Evolutionary conservation across 2,888 invertebrate species (phyloP), one percentile per base, ranked within the genome.

Genomic region (Buathra laborator): DNA sequence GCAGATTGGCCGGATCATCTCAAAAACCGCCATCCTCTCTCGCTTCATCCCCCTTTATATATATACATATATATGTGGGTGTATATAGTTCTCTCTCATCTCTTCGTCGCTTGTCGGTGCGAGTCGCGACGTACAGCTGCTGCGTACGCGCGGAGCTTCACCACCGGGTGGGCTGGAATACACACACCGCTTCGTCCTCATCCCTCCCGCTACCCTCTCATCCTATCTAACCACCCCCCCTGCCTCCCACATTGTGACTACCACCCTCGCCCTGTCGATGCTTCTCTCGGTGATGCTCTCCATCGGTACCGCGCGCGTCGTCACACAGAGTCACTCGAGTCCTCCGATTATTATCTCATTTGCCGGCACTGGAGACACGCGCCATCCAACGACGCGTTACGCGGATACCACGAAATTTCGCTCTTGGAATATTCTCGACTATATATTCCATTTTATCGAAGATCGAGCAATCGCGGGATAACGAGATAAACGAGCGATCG

Each of bases 1-100:
- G 94, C 94, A 94, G 94, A 93, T 94, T 94, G 93, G 94, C 94
- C 92, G 93, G 94, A 94, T 94, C 94, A 94, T 94, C 94, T 94
- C 93, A 92, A 93, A 93, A 93, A 93, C 92, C 93, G 90, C 92
- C 93, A 90, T 90, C 90, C 90, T 90, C 91, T 67, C 86, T 84
- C 81, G 75, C 81, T 78, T 79, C 59, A 24, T 70, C 62, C 29
- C 74, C 66, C 67, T 59, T 43, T 29, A 19, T 53, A 19, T 19
- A 37, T 37, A 46, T 44, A 19, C 29, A 75, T 44, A 74, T 46
- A 64, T n/a, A 44, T 67, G 24, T 44, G 67, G 53, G 67, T 83
- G 74, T 76, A 76, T 87, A 64, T 64, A 29, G 44, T 62, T 85
- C 72, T 83, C 85, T 76, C 87, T 37, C 64, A 56, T 64, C 75